phyloP scores from a whole-genome alignment of 2,113 vertebrate species.

The Poeciliopsis retropinna region DNA sequence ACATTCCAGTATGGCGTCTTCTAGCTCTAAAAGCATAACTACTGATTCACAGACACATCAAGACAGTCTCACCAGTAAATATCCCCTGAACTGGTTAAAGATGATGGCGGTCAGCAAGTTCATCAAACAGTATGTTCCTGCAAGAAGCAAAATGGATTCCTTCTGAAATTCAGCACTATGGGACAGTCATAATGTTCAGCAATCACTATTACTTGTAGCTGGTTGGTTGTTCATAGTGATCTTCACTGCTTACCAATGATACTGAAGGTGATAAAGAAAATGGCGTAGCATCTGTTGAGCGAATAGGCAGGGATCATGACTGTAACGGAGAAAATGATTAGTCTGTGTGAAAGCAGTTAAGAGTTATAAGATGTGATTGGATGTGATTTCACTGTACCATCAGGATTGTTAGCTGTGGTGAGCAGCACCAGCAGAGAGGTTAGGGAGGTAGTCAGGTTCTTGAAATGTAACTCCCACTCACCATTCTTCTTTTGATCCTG shows the following conservation, averaged over 20 bases:
- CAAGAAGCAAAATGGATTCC: not conserved
- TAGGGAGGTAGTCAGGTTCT: constrained; percentile 82
- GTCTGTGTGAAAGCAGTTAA: not conserved
- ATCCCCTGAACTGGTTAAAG: constrained; percentile 98
- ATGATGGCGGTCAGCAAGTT: constrained; percentile 96
- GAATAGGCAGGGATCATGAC: constrained; percentile 96
- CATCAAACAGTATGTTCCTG: constrained; percentile 97
- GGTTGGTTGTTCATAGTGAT: too few species aligned
- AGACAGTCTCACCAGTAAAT: constrained; percentile 86
- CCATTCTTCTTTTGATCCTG: constrained; percentile 84
- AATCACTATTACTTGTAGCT: too few species aligned
- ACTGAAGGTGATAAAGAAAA: constrained; percentile 94
- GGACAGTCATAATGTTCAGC: not conserved
- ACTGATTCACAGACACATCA: not conserved
- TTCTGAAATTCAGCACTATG: not conserved
- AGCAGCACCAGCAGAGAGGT: constrained; percentile 92
- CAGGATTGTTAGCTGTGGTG: constrained; percentile 96
- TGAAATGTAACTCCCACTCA: constrained; percentile 89
- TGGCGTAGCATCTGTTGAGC: constrained; percentile 84
- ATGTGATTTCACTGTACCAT: constrained; percentile 77
- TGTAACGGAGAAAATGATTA: constrained; percentile 57
- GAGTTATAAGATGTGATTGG: too few species aligned
- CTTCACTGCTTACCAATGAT: constrained; percentile 85
- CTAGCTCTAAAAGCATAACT: too few species aligned
- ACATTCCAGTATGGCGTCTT: not conserved